A percentile compares a stretch with the other conserved stretches of the same genome.
Conservation (phyloP, 23 tunicate species). For the Corella eumyota region DNA sequence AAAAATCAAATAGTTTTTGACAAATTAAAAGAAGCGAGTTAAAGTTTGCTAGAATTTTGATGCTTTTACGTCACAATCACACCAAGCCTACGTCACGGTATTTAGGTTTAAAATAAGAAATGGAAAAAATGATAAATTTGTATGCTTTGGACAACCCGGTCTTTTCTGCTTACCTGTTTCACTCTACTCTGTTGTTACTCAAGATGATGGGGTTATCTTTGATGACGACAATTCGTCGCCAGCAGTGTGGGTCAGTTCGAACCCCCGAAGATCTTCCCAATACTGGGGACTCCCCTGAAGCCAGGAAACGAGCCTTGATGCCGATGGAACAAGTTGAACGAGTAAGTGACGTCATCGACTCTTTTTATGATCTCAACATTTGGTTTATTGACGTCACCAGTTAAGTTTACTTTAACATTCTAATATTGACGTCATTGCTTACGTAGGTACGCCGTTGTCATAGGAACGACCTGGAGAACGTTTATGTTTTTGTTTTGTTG, state of each 20-base stretch:
- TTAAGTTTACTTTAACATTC: too few species aligned
- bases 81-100: too few species aligned
- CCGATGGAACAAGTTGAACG: constrained; percentile 32
- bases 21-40: too few species aligned
- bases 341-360: constrained; percentile 10
- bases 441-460: constrained; percentile 58
- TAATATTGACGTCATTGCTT: too few species aligned
- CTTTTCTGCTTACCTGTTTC: constrained; percentile 22
- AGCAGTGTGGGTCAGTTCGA: constrained; percentile 4
- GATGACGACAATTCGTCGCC: constrained; percentile 17
- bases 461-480: constrained; percentile 82
- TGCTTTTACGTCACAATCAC: too few species aligned
- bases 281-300: constrained; percentile 8
- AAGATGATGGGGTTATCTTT: constrained; percentile 31
- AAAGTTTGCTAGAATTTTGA: too few species aligned
- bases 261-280: constrained; percentile 12
- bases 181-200: constrained; percentile 27
- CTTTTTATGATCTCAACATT: not conserved
- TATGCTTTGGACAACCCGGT: constrained; percentile 43
- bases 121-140: too few species aligned
- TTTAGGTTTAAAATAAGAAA: too few species aligned
- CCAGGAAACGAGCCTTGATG: constrained; percentile 15
- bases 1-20: too few species aligned
- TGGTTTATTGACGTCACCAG: not conserved
- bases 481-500: constrained; percentile 51